phyloP scores from a whole-genome alignment of 1,140 invertebrate genomes.

The Heliothis subflexa region DNA sequence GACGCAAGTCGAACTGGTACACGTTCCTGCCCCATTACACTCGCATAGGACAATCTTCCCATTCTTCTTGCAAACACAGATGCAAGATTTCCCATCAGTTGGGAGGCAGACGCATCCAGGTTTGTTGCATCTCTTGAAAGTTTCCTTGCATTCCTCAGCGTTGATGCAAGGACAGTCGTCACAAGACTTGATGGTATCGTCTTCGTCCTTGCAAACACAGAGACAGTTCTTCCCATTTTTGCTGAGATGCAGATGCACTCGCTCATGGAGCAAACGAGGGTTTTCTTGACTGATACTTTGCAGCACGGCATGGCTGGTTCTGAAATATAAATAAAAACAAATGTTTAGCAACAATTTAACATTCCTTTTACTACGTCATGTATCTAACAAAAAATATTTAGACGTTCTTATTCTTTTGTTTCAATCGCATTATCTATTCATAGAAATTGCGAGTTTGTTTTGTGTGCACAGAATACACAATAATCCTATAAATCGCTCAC shows the following conservation, averaged over 20 bases:
- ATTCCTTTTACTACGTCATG: too few species aligned
- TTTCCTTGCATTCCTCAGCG: slow-evolving; percentile 33
- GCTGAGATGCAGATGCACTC: slow-evolving; percentile 42
- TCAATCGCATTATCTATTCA: too few species aligned
- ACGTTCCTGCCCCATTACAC: slow-evolving; percentile 46
- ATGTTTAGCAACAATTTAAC: not conserved
- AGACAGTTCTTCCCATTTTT: slow-evolving; percentile 1
- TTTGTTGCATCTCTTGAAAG: slow-evolving; percentile 53
- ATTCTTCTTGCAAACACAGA: slow-evolving; percentile 43
- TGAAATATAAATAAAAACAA: not conserved
- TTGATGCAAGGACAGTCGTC: slow-evolving; percentile 27
- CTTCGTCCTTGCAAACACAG: slow-evolving; percentile 21
- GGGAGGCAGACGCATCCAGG: slow-evolving; percentile 45
- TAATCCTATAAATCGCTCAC: too few species aligned
- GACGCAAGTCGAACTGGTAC: slow-evolving; percentile 44
- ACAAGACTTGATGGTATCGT: slow-evolving; percentile 14
- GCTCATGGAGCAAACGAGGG: slow-evolving; percentile 46
- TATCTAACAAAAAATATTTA: too few species aligned
- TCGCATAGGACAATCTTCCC: slow-evolving; percentile 22
- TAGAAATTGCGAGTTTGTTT: too few species aligned
- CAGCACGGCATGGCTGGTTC: slow-evolving; percentile 61
- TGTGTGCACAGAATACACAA: too few species aligned
- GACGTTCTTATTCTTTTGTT: too few species aligned
- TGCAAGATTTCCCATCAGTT: slow-evolving; percentile 47
- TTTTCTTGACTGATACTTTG: slow-evolving; percentile 54